Base-by-base conservation (phyloP, 2,113 vertebrate species). In the Rhabdomys dilectus region DNA sequence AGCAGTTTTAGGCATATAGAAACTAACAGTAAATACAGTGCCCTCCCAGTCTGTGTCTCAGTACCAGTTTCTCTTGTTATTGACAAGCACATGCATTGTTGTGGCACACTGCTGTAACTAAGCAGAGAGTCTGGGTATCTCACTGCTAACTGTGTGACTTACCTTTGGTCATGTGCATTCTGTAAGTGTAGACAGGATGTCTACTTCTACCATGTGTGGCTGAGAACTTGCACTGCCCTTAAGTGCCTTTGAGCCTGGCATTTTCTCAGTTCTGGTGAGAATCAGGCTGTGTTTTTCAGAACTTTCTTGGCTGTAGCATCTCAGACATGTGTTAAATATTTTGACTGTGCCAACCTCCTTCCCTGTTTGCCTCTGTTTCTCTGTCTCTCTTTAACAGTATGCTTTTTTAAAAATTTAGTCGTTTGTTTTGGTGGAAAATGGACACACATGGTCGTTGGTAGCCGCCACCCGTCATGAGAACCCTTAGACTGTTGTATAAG, bases 211-310 rank as follows among this genome's bases (percentile, higher is more conserved):
- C 0, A 42, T 7, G 2, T 26, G 9, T 1, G 13, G 0, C 22
- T 0, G 17, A 10, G 2, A 2, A 1, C 17, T 4, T 11, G 13
- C 19, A 29, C 45, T 39, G 7, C 24, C 10, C 0, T 21, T 29
- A n/a, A 1, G 13, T 0, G 0, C 66, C 24, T 34, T 29, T 2
- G 7, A 11, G 0, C 11, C 0, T 17, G 6, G 39, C 42, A 0
- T 16, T 58, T 51, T 58, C 84, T 4, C 6, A 4, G 51, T n/a
- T 45, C 73, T 48, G 24, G 45, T 19, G 29, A 60, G 36, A 29
- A 13, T 17, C 48, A 4, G 4, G 34, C 73, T 64, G 13, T 13
- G 24, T 73, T 36, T 75, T 22, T 24, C 6, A 62, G 7, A 12
- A 24, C 10, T 12, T 76, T 88, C 39, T 42, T 26, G 64, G 24